Conservation (phyloP, 2,797 vertebrate species). For the Onychomys arenicola region DNA sequence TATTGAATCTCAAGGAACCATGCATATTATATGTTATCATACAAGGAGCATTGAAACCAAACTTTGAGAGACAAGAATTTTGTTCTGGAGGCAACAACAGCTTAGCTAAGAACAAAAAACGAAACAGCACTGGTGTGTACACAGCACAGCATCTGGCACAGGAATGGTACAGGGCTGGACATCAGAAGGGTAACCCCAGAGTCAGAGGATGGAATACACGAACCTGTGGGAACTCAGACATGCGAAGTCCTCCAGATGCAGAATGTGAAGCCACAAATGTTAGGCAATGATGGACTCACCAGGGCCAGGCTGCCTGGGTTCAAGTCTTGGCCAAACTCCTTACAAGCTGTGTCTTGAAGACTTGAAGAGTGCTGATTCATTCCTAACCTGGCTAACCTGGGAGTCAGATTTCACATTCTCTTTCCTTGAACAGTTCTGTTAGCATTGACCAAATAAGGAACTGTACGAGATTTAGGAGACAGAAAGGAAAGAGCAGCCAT, state of each 20-base stretch:
- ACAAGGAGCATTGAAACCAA: neutral
- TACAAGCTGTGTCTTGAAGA: neutral
- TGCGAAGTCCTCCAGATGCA: neutral
- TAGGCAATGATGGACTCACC: neutral
- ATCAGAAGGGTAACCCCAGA: neutral
- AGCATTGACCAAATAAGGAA: neutral
- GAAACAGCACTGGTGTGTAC: neutral
- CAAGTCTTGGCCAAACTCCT: neutral
- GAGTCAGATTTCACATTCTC: neutral
- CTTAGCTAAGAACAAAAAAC: constrained; percentile 13
- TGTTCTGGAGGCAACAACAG: neutral
- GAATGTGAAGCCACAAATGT: neutral
- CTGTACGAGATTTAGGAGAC: neutral
- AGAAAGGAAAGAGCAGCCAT: neutral
- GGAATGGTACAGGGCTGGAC: neutral
- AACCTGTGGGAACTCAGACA: neutral
- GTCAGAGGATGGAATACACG: neutral
- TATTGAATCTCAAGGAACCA: neutral
- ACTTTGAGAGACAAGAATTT: neutral
- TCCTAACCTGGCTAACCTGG: neutral
- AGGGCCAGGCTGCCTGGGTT: neutral
- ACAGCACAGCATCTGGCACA: neutral
- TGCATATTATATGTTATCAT: neutral
- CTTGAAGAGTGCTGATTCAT: neutral
- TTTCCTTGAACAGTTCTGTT: neutral